Evolutionary conservation across 2,113 vertebrate species (phyloP).

Genomic region (Numida meleagris): DNA sequence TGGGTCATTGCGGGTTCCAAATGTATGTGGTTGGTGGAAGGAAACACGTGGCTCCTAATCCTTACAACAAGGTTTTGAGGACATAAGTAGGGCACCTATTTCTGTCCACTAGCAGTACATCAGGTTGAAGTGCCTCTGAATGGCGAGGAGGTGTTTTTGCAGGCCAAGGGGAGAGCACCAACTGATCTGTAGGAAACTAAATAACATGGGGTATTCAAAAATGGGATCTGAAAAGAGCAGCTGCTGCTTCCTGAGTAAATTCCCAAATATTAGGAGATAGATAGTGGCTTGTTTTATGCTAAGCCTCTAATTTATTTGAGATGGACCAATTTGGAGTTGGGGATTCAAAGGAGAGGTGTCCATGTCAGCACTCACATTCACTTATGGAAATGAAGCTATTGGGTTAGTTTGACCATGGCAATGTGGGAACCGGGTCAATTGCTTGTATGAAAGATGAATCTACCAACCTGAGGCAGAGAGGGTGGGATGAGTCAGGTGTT

Average conservation of each 20-base stretch:
- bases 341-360: neutral
- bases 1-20: neutral
- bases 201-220: neutral
- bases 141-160: neutral
- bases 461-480: neutral
- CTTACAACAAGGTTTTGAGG: neutral
- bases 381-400: accelerated
- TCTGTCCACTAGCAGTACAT: neutral
- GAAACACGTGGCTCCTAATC: neutral
- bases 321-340: neutral
- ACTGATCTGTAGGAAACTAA: neutral
- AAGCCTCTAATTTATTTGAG: neutral
- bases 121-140: neutral
- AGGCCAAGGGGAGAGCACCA: neutral
- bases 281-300: neutral
- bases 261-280: neutral
- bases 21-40: neutral
- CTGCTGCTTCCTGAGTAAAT: neutral
- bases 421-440: neutral
- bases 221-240: neutral
- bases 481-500: neutral
- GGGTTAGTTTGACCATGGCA: neutral
- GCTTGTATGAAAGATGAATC: neutral
- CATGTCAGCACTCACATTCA: neutral
- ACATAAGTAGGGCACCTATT: neutral